phyloP scores from a whole-genome alignment of 2,113 vertebrate genomes.

The Gorsachius goisagi region DNA sequence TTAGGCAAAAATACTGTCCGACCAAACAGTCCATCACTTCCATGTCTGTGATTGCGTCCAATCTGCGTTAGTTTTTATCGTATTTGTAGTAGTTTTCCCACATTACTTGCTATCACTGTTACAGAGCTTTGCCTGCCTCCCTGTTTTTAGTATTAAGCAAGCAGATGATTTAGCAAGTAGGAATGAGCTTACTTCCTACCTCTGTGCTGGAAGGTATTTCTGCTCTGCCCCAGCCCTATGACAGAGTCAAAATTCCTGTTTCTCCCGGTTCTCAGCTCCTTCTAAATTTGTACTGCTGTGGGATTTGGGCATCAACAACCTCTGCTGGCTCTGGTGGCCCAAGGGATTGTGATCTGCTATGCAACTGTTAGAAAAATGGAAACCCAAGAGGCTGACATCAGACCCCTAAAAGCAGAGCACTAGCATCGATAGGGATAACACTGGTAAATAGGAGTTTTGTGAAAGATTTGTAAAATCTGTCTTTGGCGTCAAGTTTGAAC shows the following conservation, averaged over 20 bases:
- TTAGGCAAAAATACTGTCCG: neutral
- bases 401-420: neutral
- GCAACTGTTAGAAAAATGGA: neutral
- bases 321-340: neutral
- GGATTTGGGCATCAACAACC: neutral
- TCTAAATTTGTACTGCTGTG: neutral
- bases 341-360: neutral
- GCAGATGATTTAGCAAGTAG: neutral
- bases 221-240: neutral
- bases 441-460: neutral
- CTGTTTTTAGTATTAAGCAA: neutral
- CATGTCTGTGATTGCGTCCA: neutral
- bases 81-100: neutral
- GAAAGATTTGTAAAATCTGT: neutral
- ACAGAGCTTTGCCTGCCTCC: neutral
- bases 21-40: neutral
- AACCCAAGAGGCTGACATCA: neutral
- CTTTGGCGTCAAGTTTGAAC: neutral
- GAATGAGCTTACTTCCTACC: neutral
- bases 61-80: fast-evolving
- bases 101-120: neutral
- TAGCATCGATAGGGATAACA: neutral
- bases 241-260: conserved; percentile 10
- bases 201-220: neutral
- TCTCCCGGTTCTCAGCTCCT: neutral